phyloP scores from a whole-genome alignment of 2,113 vertebrate species.

The Mustelus asterias region DNA sequence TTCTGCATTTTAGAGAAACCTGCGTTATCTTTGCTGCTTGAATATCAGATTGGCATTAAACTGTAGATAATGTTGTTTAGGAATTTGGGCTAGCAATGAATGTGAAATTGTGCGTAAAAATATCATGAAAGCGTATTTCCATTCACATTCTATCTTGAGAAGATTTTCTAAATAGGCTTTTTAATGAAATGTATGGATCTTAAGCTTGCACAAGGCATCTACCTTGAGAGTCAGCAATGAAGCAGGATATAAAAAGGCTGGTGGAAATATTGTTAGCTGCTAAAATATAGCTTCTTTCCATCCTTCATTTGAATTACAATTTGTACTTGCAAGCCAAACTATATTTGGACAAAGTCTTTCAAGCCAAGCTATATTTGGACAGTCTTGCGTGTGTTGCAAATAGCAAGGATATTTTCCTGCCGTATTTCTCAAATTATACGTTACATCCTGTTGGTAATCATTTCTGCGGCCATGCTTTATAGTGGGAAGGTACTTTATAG shows the following conservation, averaged over 20 bases:
- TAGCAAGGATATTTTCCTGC: neutral
- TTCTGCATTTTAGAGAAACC: neutral
- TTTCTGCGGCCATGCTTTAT: neutral
- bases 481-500: neutral
- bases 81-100: neutral
- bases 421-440: neutral
- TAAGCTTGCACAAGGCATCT: neutral
- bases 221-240: neutral
- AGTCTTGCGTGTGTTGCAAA: neutral
- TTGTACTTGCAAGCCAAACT: neutral
- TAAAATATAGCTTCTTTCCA: neutral
- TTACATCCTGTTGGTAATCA: neutral
- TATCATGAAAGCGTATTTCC: neutral
- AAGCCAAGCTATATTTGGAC: neutral
- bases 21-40: neutral
- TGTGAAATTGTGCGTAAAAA: neutral
- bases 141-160: neutral
- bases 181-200: neutral
- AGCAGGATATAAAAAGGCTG: neutral
- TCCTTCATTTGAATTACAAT: neutral
- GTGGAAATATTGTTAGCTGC: neutral
- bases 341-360: neutral
- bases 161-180: constrained; percentile 29
- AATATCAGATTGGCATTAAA: neutral
- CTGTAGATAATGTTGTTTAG: neutral